These are phyloP conservation scores for Panagrolaimus sp. DNA, from an alignment of 1,140 invertebrate species.

Conservation along the genomic window DNA sequence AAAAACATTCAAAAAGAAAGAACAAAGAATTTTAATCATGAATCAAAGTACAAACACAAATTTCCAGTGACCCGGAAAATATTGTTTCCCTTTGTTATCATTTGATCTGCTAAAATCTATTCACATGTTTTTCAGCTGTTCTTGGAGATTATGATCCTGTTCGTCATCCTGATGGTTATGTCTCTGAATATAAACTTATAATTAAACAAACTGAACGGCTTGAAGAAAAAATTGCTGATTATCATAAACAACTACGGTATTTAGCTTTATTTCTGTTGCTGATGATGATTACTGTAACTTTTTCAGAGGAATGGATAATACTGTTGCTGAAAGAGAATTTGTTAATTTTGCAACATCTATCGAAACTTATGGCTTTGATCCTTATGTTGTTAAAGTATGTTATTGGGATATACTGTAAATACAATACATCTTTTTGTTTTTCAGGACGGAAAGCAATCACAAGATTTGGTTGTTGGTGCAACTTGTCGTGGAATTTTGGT, in stretches of 20 bases:
- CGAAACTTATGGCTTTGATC: conserved; percentile 93
- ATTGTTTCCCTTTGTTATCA: no score
- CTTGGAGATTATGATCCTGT: conserved; percentile 85
- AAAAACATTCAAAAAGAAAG: no score
- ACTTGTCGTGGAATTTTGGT: conserved; percentile 89
- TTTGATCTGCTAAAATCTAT: no score
- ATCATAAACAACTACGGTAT: conserved; percentile 70
- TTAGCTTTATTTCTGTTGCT: no score
- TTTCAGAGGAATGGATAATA: conserved; percentile 62
- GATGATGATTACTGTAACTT: conserved; percentile 5
- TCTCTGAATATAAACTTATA: conserved; percentile 80
- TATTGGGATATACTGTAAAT: background rate
- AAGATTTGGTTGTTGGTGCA: conserved; percentile 84
- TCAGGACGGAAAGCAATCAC: conserved; percentile 73
- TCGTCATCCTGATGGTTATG: conserved; percentile 79
- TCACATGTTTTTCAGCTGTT: conserved; percentile 69
- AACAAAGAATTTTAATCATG: no score
- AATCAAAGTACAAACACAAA: no score
- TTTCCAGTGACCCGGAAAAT: background rate
- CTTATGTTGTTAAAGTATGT: conserved; percentile 89
- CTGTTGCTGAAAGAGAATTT: conserved; percentile 73
- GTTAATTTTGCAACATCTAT: conserved; percentile 78
- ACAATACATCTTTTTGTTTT: conserved; percentile 36
- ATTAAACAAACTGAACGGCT: conserved; percentile 81
- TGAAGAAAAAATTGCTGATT: conserved; percentile 80